Evolutionary conservation across 2,797 vertebrate species (phyloP), one percentile per base, ranked within the genome.

Genomic region (Anniella stebbinsi): DNA sequence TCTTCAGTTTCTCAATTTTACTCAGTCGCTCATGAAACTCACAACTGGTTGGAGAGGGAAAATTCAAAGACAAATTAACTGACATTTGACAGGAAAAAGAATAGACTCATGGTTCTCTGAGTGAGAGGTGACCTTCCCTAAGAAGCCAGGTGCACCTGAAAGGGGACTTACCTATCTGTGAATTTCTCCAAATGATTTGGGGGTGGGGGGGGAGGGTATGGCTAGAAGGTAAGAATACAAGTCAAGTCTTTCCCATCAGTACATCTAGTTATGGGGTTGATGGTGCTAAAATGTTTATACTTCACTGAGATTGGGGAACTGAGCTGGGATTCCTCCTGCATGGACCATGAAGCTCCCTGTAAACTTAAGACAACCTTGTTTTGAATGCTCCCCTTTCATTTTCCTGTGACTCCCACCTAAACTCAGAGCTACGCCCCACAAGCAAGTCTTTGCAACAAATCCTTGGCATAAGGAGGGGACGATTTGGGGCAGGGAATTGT

Each of bases 1-100:
- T 97, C 96, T 97, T 99, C 97, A 98, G 96, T 92, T 96, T 97
- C 86, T 98, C 98, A 18, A 98, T 97, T 97, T 98, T 98, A 94
- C 96, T 97, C 67, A 99, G 92, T 87, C 98, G 98, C 78, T 98
- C 98, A 82, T 98, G 98, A 93, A 99, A 96, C 93, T 98, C 98
- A 8, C 92, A 89, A 90, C 99, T 99, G 95, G 92, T 91, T 91
- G 73, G 81, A 87, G 67, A 92, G 81, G 11, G 89, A 67, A 93
- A 93, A 93, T 86, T 45, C 21, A 94, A 91, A 91, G 0, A 36
- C 18, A 75, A 90, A 66, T 7, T 3, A 81, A 60, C 23, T 77
- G 5, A 17, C 15, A 28, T 3, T 18, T 94, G 75, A 94, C 75
- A 38, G 10, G 30, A 28, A 80, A 76, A 66, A 73, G 7, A 60